Percentiles rank a stretch among this genome's conserved stretches.
Evolutionary conservation across 2,888 invertebrate species (phyloP).

Genomic region (Torymus auratus): DNA sequence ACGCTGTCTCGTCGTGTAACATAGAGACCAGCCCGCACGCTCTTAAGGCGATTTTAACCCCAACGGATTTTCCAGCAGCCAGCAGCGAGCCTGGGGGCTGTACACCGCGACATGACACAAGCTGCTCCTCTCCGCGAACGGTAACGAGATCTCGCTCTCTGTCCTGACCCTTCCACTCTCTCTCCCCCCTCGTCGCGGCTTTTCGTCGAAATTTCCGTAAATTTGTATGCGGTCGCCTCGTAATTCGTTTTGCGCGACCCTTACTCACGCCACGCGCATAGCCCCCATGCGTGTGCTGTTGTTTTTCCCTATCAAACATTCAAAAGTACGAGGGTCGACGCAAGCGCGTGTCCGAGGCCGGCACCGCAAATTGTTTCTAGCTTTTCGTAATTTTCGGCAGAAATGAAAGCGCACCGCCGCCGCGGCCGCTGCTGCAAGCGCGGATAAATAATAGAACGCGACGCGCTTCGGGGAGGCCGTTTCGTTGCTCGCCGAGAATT

Average conservation of each 20-base stretch:
- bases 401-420: constrained; percentile 27
- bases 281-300: neutral
- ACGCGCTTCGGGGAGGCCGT: constrained; percentile 9
- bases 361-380: constrained; percentile 57
- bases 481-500: constrained; percentile 26
- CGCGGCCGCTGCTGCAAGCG: neutral
- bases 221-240: constrained; percentile 56
- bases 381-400: constrained; percentile 54
- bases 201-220: constrained; percentile 57
- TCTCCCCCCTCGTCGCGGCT: neutral
- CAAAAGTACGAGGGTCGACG: constrained; percentile 34
- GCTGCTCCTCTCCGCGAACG: constrained; percentile 5
- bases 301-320: constrained; percentile 55
- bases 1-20: neutral
- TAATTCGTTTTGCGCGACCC: constrained; percentile 58
- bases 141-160: constrained; percentile 59
- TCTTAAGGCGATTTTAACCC: constrained; percentile 47
- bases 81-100: too few relatives aligned
- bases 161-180: neutral
- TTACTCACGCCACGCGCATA: constrained; percentile 31
- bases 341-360: constrained; percentile 56
- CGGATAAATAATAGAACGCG: constrained; percentile 53
- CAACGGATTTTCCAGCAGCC: constrained; percentile 16
- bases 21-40: neutral
- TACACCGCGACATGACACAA: constrained; percentile 10